Evolutionary conservation across 2,888 invertebrate genomes (phyloP).

Genomic region (Capitulum mitella): DNA sequence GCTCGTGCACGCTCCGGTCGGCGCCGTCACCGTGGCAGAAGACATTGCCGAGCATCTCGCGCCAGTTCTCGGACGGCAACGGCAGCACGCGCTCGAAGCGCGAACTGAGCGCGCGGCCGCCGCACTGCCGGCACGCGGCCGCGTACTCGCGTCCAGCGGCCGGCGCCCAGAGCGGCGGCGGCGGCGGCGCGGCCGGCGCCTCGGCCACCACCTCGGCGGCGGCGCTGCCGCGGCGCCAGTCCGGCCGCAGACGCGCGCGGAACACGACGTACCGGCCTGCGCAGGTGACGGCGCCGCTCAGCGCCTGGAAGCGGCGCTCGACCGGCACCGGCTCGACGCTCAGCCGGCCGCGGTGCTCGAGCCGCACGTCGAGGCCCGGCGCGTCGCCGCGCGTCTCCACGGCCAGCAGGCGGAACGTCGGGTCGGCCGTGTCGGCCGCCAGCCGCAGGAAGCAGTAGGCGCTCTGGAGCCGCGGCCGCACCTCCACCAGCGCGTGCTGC

Average conservation of each 20-base stretch:
- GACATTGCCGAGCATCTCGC: background rate
- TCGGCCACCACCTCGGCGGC: background rate
- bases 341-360: background rate
- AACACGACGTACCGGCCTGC: background rate
- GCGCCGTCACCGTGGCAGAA: conserved; percentile 4
- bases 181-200: background rate
- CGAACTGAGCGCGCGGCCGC: no score
- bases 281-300: background rate
- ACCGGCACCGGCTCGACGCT: background rate
- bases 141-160: background rate
- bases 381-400: background rate
- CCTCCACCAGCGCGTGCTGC: background rate
- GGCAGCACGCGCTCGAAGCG: background rate
- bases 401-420: background rate
- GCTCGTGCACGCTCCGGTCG: background rate
- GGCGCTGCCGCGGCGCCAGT: background rate
- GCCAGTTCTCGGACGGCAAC: background rate
- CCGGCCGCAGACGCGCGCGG: background rate
- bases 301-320: background rate
- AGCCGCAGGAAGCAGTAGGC: conserved; percentile 16
- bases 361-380: background rate
- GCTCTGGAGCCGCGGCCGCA: conserved; percentile 1
- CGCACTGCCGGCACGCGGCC: background rate
- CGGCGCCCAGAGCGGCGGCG: background rate
- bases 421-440: background rate